Evolutionary conservation across 2,888 invertebrate genomes (phyloP).

Genomic region (Scaptomyza polygonia): DNA sequence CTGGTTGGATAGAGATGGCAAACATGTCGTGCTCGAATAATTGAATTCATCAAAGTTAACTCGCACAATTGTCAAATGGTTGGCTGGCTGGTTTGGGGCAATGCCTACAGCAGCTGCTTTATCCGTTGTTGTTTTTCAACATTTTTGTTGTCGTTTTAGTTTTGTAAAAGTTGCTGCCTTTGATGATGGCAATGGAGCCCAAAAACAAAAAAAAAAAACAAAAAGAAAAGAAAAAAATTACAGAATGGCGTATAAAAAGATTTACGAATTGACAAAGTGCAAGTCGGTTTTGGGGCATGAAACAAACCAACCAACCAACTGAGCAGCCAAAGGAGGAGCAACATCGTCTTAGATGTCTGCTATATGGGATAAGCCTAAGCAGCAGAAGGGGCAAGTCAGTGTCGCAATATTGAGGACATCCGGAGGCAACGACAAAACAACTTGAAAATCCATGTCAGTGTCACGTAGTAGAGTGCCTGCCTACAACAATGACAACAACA

Average conservation of each 20-base stretch:
- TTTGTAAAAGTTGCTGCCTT: constrained; percentile 70
- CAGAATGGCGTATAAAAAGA: constrained; percentile 68
- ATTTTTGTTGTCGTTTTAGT: constrained; percentile 64
- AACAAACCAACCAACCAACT: constrained; percentile 39
- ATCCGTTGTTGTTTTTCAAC: constrained; percentile 41
- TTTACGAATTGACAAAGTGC: constrained; percentile 79
- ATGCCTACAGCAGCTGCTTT: background rate
- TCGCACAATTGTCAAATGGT: constrained; percentile 73
- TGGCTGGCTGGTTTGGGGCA: constrained; percentile 9
- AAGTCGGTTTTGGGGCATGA: constrained; percentile 59
- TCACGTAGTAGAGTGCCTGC: constrained; percentile 78
- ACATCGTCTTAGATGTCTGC: constrained; percentile 3
- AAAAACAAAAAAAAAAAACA: constrained; percentile 34
- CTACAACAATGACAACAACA: constrained; percentile 41
- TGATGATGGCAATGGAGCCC: constrained; percentile 58
- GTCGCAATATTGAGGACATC: constrained; percentile 60
- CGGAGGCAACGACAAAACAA: constrained; percentile 69
- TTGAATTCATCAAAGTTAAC: constrained; percentile 81
- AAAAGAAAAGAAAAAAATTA: no score
- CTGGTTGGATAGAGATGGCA: constrained; percentile 28
- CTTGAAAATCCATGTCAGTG: constrained; percentile 81
- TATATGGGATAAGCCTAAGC: constrained; percentile 48
- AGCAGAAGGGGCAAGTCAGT: constrained; percentile 23
- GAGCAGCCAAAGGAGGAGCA: constrained; percentile 7
- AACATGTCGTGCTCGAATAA: constrained; percentile 64